Evolutionary conservation across 2,888 invertebrate species (phyloP).

Genomic region (Xestoiulus laeticollis): DNA sequence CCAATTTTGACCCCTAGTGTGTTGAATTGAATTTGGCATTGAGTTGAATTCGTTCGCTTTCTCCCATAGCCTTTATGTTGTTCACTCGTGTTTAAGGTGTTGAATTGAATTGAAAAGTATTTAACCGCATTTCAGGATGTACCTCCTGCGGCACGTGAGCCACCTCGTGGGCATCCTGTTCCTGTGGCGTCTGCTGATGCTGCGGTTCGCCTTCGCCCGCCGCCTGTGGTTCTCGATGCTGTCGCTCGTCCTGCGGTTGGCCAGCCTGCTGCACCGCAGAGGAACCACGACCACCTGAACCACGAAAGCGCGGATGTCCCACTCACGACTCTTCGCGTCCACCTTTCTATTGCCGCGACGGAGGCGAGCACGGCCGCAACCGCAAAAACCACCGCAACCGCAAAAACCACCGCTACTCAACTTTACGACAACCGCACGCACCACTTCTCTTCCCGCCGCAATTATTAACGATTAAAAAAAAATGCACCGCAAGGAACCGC

Average conservation of each 20-base stretch:
- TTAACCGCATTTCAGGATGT: conserved; percentile 25
- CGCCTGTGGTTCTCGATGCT: conserved; percentile 14
- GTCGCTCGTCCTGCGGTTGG: neutral
- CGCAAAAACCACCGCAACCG: neutral
- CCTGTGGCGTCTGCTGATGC: neutral
- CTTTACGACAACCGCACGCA: too few relatives aligned
- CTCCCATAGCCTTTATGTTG: neutral
- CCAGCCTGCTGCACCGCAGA: neutral
- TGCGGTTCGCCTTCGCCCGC: neutral
- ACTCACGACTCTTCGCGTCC: neutral
- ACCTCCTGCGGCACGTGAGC: neutral
- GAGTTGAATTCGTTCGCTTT: neutral
- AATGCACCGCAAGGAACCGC: neutral
- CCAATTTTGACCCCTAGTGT: too few relatives aligned
- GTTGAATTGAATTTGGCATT: too few relatives aligned
- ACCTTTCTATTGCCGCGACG: neutral
- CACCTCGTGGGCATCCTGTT: neutral
- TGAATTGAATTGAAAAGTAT: too few relatives aligned
- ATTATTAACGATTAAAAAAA: conserved; percentile 1
- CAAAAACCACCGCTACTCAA: neutral
- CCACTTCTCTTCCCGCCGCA: neutral
- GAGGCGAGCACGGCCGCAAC: neutral
- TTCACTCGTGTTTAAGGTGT: too few relatives aligned
- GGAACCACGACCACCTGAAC: neutral
- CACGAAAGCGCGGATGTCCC: neutral